These are phyloP conservation scores for Marcusenius ussheri DNA, from an alignment of 2,113 vertebrate species.

Conservation along the genomic window DNA sequence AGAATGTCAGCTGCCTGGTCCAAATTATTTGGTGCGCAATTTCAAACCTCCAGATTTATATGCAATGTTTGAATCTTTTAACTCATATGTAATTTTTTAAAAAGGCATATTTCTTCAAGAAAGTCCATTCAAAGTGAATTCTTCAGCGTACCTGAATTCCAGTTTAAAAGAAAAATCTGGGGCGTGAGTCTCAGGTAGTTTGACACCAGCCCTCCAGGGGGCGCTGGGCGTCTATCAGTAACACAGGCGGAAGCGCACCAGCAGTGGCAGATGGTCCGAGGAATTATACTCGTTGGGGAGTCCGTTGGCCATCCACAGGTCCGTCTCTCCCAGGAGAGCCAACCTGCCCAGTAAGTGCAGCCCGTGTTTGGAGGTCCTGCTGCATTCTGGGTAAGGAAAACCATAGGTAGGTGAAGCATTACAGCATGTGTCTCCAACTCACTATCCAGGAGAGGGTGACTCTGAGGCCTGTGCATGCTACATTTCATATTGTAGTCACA, in stretches of 20 bases:
- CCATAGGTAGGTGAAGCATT: not conserved
- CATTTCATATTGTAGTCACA: not conserved
- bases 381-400: slow-evolving; percentile 38
- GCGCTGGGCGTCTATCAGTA: slow-evolving; percentile 33
- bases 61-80: not conserved
- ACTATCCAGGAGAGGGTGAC: not conserved
- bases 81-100: not conserved
- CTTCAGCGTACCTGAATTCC: not conserved
- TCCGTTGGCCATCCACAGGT: slow-evolving; percentile 71
- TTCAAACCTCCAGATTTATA: not conserved
- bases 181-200: not conserved
- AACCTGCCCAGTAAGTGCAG: slow-evolving; percentile 79
- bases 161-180: not conserved
- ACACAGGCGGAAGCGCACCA: slow-evolving; percentile 75
- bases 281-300: slow-evolving; percentile 82
- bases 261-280: slow-evolving; percentile 87
- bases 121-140: not conserved
- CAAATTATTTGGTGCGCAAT: not conserved
- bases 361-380: slow-evolving; percentile 52
- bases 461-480: not conserved
- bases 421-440: not conserved
- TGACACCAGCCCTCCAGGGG: not conserved
- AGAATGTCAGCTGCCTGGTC: not conserved
- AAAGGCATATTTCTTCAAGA: not conserved
- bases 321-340: slow-evolving; percentile 71